A percentile compares a stretch with the other conserved stretches of the same genome.
These are phyloP conservation scores for Melanotaenia nigrans DNA, from an alignment of 2,797 vertebrate species.

Conservation along the genomic window DNA sequence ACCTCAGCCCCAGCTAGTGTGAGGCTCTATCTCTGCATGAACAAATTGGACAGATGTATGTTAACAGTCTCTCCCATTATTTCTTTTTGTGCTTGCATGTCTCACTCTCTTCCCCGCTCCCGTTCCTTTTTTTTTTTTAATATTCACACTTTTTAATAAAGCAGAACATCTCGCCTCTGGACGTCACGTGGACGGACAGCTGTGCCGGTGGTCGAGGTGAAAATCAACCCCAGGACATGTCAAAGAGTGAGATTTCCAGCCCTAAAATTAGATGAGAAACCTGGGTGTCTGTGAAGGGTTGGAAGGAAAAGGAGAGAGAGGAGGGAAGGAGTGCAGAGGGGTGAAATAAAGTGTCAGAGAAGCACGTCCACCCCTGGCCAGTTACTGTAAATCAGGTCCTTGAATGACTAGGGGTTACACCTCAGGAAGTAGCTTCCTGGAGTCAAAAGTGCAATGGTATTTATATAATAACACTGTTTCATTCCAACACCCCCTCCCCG, in stretches of 20 bases:
- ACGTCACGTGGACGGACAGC: constrained; percentile 78
- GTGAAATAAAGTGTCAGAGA: constrained; percentile 78
- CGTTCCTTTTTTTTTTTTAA: constrained; percentile 16
- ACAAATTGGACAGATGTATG: constrained; percentile 69
- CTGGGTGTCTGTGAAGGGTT: constrained; percentile 76
- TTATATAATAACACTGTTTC: constrained; percentile 86
- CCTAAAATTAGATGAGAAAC: constrained; percentile 85
- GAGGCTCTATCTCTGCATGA: constrained; percentile 44
- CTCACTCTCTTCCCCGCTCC: constrained; percentile 47
- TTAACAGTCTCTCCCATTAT: constrained; percentile 61
- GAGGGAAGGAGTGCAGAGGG: constrained; percentile 51
- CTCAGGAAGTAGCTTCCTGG: constrained; percentile 85
- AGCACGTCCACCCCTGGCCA: constrained; percentile 77
- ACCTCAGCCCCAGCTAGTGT: constrained; percentile 48
- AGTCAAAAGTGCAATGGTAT: constrained; percentile 87
- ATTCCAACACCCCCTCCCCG: constrained; percentile 71
- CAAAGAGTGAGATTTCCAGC: constrained; percentile 82
- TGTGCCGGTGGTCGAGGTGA: constrained; percentile 84
- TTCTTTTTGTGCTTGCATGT: constrained; percentile 46
- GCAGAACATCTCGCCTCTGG: constrained; percentile 79
- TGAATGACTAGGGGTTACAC: constrained; percentile 77
- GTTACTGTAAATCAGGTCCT: constrained; percentile 83
- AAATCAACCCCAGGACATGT: constrained; percentile 85
- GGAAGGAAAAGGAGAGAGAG: constrained; percentile 53
- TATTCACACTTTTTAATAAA: constrained; percentile 85